Evolutionary conservation across 2,888 invertebrate species (phyloP).

Genomic region (Ophion ventricosus): DNA sequence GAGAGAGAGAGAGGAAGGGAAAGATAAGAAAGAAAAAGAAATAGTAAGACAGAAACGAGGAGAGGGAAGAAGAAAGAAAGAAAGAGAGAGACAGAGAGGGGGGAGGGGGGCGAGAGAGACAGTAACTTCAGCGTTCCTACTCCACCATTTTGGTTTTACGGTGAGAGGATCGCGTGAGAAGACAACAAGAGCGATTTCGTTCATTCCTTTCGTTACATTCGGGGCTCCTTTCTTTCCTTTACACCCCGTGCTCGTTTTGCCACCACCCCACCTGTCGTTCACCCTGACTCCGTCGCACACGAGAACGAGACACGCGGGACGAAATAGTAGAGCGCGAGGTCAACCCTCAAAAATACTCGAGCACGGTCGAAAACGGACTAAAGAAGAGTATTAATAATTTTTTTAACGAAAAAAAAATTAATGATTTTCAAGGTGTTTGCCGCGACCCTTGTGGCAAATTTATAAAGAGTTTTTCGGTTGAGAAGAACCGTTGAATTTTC

Average conservation of each 20-base stretch:
- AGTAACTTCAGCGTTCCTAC: constrained; percentile 40
- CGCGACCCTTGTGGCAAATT: too few species aligned
- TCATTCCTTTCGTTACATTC: constrained; percentile 38
- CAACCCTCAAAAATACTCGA: background rate
- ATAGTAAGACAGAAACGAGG: background rate
- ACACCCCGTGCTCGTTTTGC: constrained; percentile 12
- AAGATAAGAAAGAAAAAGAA: too few species aligned
- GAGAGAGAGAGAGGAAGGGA: background rate
- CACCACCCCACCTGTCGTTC: background rate
- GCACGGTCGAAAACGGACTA: background rate
- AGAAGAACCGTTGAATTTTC: too few species aligned
- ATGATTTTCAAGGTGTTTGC: too few species aligned
- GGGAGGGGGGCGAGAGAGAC: background rate
- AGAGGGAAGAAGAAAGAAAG: background rate
- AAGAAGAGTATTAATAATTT: background rate
- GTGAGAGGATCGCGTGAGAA: constrained; percentile 64
- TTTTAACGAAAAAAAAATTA: background rate
- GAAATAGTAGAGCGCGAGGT: background rate
- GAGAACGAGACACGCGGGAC: background rate
- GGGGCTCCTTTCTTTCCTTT: constrained; percentile 20
- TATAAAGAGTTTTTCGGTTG: too few species aligned
- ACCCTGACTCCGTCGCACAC: background rate
- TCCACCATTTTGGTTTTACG: constrained; percentile 39
- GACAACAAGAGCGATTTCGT: constrained; percentile 61
- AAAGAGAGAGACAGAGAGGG: background rate